phyloP scores from a whole-genome alignment of 2,113 vertebrate genomes.

The Bos javanicus region DNA sequence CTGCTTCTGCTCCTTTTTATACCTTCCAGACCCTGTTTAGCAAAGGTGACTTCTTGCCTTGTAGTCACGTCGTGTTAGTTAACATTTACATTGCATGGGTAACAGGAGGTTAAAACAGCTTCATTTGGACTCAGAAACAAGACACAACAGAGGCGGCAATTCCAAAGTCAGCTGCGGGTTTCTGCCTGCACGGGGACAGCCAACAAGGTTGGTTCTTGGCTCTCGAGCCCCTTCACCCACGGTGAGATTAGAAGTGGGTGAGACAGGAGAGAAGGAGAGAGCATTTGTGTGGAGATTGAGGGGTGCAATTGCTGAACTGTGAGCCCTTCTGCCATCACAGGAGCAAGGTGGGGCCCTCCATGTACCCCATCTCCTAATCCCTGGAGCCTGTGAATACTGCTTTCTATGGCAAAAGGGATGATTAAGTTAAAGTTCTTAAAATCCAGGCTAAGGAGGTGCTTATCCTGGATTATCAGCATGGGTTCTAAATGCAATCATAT shows the following conservation, averaged over 20 bases:
- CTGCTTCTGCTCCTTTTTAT: not conserved
- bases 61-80: not conserved
- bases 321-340: not conserved
- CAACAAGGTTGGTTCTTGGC: no score
- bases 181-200: rapidly evolving
- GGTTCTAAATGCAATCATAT: not conserved
- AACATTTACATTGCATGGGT: not conserved
- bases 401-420: not conserved
- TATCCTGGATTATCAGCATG: not conserved
- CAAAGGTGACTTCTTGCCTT: not conserved
- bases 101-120: not conserved
- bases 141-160: not conserved
- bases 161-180: not conserved
- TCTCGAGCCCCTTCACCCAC: not conserved
- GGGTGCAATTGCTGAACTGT: not conserved
- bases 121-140: not conserved
- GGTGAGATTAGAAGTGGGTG: not conserved
- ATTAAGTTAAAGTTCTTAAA: not conserved
- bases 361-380: not conserved
- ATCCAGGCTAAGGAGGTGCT: not conserved
- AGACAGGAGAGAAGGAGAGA: not conserved
- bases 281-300: not conserved
- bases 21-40: not conserved
- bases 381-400: not conserved
- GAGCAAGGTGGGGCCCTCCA: no score